These are phyloP conservation scores for Elymnias hypermnestra DNA, from an alignment of 1,140 invertebrate species.

Conservation along the genomic window DNA sequence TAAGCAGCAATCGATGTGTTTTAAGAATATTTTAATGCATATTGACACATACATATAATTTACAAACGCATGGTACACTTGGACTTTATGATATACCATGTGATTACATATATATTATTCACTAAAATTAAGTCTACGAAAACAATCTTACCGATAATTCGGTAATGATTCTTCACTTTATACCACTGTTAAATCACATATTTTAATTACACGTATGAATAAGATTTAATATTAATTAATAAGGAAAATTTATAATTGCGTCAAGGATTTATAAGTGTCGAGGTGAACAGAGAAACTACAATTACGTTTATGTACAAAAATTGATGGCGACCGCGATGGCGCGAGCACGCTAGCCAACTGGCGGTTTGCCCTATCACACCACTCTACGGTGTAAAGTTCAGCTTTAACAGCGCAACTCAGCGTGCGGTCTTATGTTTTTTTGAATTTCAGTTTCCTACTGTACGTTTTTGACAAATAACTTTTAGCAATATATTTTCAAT, in stretches of 20 bases:
- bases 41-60: no score
- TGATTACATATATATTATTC: no score
- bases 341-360: slow-evolving; percentile 59
- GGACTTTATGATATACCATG: not conserved
- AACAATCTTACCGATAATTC: slow-evolving; percentile 14
- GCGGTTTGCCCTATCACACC: slow-evolving; percentile 60
- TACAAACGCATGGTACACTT: no score
- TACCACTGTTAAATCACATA: no score
- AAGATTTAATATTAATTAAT: not conserved
- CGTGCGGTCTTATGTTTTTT: slow-evolving; percentile 12
- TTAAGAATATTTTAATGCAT: no score
- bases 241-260: not conserved
- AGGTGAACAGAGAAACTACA: slow-evolving; percentile 4
- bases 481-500: not conserved
- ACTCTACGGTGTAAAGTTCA: slow-evolving; percentile 54
- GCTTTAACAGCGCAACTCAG: slow-evolving; percentile 23
- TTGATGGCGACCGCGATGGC: slow-evolving; percentile 47
- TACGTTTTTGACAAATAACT: slow-evolving; percentile 5
- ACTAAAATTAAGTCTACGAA: slow-evolving; percentile 1
- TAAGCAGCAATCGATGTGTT: no score
- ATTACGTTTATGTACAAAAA: slow-evolving; percentile 7
- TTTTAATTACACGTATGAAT: no score
- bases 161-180: not conserved
- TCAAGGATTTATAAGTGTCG: not conserved
- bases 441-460: slow-evolving; percentile 7